A percentile compares a stretch with the other conserved stretches of the same genome.
These are phyloP conservation scores for Andinoacara biseriatus DNA, from an alignment of 2,113 vertebrate genomes.

Conservation along the genomic window DNA sequence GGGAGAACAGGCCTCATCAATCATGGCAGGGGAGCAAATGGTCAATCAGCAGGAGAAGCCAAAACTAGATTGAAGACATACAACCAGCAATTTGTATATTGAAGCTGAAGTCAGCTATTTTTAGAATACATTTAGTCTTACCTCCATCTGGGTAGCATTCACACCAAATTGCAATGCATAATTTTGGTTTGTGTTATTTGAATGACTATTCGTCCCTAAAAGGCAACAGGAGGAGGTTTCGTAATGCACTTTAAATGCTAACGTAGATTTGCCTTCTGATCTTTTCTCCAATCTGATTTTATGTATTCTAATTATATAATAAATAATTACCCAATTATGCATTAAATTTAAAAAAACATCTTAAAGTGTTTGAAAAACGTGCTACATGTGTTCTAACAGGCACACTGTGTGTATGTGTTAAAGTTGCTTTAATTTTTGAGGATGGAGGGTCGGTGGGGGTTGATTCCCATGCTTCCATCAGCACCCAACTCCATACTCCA, in stretches of 20 bases:
- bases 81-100: background rate
- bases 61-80: slow-evolving; percentile 22
- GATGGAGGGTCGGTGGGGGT: slow-evolving; percentile 48
- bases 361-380: slow-evolving; percentile 24
- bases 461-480: slow-evolving; percentile 84
- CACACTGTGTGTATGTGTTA: slow-evolving; percentile 23
- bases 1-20: slow-evolving; percentile 41
- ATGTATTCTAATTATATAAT: background rate
- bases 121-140: background rate
- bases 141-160: background rate
- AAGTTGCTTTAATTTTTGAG: slow-evolving; percentile 53
- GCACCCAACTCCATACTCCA: slow-evolving; percentile 76
- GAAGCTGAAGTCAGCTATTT: background rate
- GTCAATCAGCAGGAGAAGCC: slow-evolving; percentile 38
- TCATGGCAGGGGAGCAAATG: slow-evolving; percentile 34
- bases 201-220: background rate
- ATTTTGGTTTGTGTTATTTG: background rate
- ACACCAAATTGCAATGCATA: background rate
- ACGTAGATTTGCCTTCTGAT: background rate
- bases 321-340: background rate
- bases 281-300: no score
- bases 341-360: background rate
- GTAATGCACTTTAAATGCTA: background rate
- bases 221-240: background rate
- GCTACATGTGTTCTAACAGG: slow-evolving; percentile 46